Base-by-base conservation (phyloP, 2,113 vertebrate genomes). In the Lampris incognitus region DNA sequence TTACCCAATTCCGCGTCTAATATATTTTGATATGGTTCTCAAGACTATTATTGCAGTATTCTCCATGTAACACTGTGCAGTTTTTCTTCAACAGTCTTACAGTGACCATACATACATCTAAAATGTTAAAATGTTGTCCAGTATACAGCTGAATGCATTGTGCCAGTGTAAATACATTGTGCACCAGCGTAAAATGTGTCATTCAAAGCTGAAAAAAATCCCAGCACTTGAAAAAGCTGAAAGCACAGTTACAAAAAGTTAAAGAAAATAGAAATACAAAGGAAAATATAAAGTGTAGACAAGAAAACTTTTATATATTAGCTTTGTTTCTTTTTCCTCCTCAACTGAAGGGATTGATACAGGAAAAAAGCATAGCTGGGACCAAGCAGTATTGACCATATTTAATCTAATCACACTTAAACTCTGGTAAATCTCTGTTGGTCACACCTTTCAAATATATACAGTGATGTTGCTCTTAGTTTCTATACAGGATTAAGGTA, bases 251-350 rank as follows among this genome's bases (percentile, higher is more conserved):
- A 49, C 72, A 40, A 68, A 83, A 80, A 61, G 36, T 57, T 36
- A 51, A 60, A 6, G 46, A 10, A 64, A 56, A 9, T 38, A 55
- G 76, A 62, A 51, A 24, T 24, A 24, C 24, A 78, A 59, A 6
- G 37, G 24, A 50, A 83, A 74, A 72, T 65, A 81, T 50, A 58
- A 37, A 75, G 51, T 76, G 64, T 85, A 78, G 59, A 87, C 60
- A 76, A 65, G 61, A 80, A 86, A 38, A 74, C 71, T 10, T 79
- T 80, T 59, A 92, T 91, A 91, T 88, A 89, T 87, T 86, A 89
- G 39, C 54, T 88, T 87, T 85, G 78, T 86, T 80, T 85, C 74
- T 78, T 59, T 76, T 80, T 83, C 72, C 76, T 69, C 79, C 11
- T 41, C 57, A 48, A 79, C 64, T 79, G 56, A 74, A 71, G 44